phyloP scores from a whole-genome alignment of 2,113 vertebrate genomes.

The Microcebus murinus region DNA sequence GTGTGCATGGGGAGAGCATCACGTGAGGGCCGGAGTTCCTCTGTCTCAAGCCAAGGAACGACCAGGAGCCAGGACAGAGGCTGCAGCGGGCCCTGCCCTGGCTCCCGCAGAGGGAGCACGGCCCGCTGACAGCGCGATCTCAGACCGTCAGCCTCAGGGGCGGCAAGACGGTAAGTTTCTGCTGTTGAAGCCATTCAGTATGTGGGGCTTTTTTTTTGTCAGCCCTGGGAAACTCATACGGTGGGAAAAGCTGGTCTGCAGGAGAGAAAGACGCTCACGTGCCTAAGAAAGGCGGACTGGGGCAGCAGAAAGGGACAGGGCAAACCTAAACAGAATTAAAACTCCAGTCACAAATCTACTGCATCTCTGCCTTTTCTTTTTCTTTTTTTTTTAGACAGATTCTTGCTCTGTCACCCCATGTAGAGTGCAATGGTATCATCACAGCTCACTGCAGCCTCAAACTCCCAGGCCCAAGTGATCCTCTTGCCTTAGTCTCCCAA shows the following conservation, averaged over 20 bases:
- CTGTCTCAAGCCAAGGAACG: not conserved
- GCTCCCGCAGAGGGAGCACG: not conserved
- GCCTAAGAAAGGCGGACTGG: not conserved
- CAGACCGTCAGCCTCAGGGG: not conserved
- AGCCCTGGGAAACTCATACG: not conserved
- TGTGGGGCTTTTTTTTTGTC: rapidly evolving
- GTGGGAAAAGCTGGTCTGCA: not conserved
- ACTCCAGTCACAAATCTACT: not conserved
- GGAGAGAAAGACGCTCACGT: not conserved
- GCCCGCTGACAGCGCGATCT: not conserved
- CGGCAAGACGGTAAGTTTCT: not conserved
- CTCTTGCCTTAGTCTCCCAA: too few relatives aligned
- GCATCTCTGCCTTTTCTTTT: not conserved
- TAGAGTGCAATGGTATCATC: too few relatives aligned
- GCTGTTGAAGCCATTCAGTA: not conserved
- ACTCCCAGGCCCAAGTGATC: too few relatives aligned
- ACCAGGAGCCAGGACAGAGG: not conserved
- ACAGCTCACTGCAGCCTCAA: too few relatives aligned
- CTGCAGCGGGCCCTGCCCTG: not conserved
- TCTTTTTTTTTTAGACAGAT: too few relatives aligned
- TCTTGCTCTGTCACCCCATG: too few relatives aligned
- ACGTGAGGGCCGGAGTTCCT: rapidly evolving
- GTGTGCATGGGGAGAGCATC: not conserved
- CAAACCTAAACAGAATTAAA: not conserved
- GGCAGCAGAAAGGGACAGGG: not conserved